Percentiles rank a stretch among this genome's conserved stretches.
These are phyloP conservation scores for Orycteropus afer DNA, from an alignment of 2,113 vertebrate genomes.

Conservation along the genomic window DNA sequence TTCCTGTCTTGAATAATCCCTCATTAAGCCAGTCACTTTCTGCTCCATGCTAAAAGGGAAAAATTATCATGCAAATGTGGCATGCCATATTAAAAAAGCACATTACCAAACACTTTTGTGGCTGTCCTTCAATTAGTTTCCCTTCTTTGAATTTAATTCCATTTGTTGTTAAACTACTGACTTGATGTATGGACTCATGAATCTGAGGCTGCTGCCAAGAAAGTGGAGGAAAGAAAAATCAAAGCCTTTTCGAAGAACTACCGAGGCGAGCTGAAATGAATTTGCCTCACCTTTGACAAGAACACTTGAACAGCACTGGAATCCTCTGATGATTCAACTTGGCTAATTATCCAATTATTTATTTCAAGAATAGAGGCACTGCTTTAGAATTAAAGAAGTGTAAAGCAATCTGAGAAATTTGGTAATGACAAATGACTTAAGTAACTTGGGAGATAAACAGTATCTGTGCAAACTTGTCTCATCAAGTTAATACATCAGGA, in stretches of 20 bases:
- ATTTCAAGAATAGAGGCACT: conserved; percentile 87
- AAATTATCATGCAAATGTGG: conserved; percentile 90
- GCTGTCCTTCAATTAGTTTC: conserved; percentile 90
- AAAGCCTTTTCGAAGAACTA: conserved; percentile 84
- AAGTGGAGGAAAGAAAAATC: conserved; percentile 81
- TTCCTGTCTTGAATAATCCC: conserved; percentile 90
- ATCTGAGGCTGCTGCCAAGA: conserved; percentile 86
- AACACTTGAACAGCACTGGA: conserved; percentile 85
- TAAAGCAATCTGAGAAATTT: conserved; percentile 87
- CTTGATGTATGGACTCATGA: conserved; percentile 88
- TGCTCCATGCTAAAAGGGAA: conserved; percentile 88
- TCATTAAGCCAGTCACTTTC: conserved; percentile 91
- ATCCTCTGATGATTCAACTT: conserved; percentile 88
- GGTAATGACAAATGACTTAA: conserved; percentile 81
- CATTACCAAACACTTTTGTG: conserved; percentile 88
- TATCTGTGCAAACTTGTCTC: conserved; percentile 80
- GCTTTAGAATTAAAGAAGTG: conserved; percentile 83
- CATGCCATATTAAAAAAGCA: conserved; percentile 88
- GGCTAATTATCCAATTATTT: conserved; percentile 91
- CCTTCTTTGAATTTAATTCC: conserved; percentile 91
- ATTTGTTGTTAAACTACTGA: conserved; percentile 89
- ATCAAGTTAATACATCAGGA: neutral
- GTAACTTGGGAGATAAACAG: conserved; percentile 83
- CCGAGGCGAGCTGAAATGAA: conserved; percentile 86
- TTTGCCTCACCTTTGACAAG: conserved; percentile 90